phyloP scores from a whole-genome alignment of 37 sponge, comb jelly and placozoan genomes.

The Beroe forskalii region DNA sequence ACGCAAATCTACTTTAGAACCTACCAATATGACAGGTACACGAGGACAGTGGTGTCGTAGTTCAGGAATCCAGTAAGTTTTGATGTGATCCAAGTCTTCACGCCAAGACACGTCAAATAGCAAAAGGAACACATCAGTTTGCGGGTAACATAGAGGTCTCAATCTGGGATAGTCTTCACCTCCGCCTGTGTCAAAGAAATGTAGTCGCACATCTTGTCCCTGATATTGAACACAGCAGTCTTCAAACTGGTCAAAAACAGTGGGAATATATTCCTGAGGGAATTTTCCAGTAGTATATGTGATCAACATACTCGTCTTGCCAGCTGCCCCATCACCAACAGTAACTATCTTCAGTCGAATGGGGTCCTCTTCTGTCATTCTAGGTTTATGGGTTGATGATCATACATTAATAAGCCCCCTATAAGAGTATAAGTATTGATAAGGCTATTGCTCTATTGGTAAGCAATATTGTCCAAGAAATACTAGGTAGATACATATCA shows the following conservation, averaged over 20 bases:
- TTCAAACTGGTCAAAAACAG: too few species aligned
- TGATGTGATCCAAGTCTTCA: not conserved
- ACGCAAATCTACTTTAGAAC: not conserved
- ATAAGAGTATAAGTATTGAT: too few species aligned
- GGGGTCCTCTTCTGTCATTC: too few species aligned
- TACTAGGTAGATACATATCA: too few species aligned
- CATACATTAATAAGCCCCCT: too few species aligned
- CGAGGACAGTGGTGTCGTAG: not conserved
- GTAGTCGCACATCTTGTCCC: too few species aligned
- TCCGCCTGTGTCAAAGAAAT: not conserved
- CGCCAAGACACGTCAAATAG: not conserved
- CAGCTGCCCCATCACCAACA: not conserved
- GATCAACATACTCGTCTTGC: conserved; percentile 36
- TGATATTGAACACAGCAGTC: too few species aligned
- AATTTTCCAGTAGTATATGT: not conserved
- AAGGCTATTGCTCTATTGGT: too few species aligned
- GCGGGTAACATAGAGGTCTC: not conserved
- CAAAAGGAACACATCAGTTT: conserved; percentile 19
- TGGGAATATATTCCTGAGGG: not conserved
- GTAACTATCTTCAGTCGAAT: conserved; percentile 38
- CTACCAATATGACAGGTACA: conserved; percentile 13
- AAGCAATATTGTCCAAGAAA: too few species aligned
- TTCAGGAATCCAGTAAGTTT: conserved; percentile 20
- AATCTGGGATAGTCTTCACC: conserved; percentile 26
- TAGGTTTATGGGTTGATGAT: too few species aligned